These are phyloP conservation scores for Dromius quadrimaculatus DNA, from an alignment of 2,888 invertebrate species.

Conservation along the genomic window DNA sequence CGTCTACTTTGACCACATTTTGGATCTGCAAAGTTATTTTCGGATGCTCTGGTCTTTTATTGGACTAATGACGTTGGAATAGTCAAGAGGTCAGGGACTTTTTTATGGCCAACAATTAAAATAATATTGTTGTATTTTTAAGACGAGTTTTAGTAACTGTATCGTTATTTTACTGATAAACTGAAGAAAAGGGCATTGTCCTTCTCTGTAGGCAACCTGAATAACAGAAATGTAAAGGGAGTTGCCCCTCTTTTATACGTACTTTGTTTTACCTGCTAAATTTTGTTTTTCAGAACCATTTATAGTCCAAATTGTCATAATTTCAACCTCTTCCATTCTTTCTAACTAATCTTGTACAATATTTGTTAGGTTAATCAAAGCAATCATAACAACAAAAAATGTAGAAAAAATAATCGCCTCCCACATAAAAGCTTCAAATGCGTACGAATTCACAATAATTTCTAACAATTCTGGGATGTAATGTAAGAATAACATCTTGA, in stretches of 20 bases:
- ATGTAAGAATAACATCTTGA: neutral
- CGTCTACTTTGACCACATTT: neutral
- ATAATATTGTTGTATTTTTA: too few relatives aligned
- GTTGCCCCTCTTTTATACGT: too few relatives aligned
- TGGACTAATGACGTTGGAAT: neutral
- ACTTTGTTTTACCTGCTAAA: too few relatives aligned
- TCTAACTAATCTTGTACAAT: neutral
- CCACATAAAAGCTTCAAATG: slow-evolving; percentile 13
- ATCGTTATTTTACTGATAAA: too few relatives aligned
- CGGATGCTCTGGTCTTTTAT: neutral
- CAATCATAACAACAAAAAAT: slow-evolving; percentile 15
- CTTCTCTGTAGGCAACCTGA: too few relatives aligned
- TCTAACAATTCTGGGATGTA: neutral
- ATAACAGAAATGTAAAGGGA: too few relatives aligned
- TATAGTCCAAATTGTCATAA: too few relatives aligned
- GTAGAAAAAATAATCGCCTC: slow-evolving; percentile 8
- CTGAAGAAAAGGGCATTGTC: too few relatives aligned
- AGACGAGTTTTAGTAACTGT: too few relatives aligned
- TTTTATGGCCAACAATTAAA: too few relatives aligned
- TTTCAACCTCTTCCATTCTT: neutral
- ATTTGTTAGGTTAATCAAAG: neutral
- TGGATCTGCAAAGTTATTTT: slow-evolving; percentile 1
- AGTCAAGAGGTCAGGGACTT: slow-evolving; percentile 8
- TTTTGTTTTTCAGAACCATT: too few relatives aligned
- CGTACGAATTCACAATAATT: neutral